Base-by-base conservation (phyloP, 2,888 invertebrate genomes). In the Calameuta filiformis region DNA sequence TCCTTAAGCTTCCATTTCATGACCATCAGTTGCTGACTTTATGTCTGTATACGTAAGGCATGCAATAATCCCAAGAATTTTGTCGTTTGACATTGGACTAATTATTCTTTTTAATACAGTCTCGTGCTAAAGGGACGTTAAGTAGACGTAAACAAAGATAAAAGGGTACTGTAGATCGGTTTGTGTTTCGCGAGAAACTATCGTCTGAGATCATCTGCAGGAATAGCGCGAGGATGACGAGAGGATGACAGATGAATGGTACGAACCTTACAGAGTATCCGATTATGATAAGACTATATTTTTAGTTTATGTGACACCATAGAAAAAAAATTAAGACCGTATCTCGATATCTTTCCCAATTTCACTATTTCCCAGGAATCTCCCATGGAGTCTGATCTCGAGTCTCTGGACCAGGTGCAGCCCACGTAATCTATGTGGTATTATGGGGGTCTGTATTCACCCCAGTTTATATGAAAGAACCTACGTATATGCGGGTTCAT, bases 391-490 rank as follows among this genome's bases (percentile, higher is more conserved):
- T 56, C 9, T 23, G 15, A 33, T 71, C 71, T 71, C 31, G 71
- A 31, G 71, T 23, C 34, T 31, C 73, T 31, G 35, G 74, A 56
- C 80, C 81, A 81, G 81, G 81, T 81, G 81, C 77, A 75, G 34
- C 56, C 75, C 77, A 40, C 73, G 34, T 73, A 35, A 76, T 23
- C 83, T 80, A 73, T 79, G 77, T 73, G 79, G 78, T 79, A 80
- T 85, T 87, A 88, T 89, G 89, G 83, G 88, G 88, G 89, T 86
- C 85, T 79, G 80, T 81, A 80, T 84, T 86, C 86, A 87, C 81
- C 77, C 84, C 82, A 86, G 85, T 87, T 88, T 85, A 83, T 82
- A 82, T 86, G 86, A 88, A 85, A 82, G 83, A 78, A 82, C 83
- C 82, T 81, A 78, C 76, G 77, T 83, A 89, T 75, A 78, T 89